phyloP scores from a whole-genome alignment of 1,140 invertebrate species.

The Stegodyphus dumicola region DNA sequence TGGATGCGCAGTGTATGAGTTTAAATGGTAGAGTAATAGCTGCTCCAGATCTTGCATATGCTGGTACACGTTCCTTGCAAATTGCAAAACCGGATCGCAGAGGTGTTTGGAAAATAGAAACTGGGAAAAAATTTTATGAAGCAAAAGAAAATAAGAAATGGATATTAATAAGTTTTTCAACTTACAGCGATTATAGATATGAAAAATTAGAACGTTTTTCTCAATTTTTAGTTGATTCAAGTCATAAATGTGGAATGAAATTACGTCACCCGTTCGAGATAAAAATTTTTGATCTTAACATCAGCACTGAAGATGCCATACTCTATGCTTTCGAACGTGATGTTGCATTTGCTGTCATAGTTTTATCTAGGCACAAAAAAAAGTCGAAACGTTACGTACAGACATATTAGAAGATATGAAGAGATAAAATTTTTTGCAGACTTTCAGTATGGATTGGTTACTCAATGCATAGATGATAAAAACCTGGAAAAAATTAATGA shows the following conservation, averaged over 20 bases:
- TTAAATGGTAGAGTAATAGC: conserved; percentile 33
- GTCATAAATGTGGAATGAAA: conserved; percentile 24
- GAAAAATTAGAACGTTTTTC: background rate
- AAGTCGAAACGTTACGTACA: no score
- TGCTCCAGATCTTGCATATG: conserved; percentile 22
- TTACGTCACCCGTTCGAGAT: background rate
- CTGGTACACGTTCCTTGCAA: background rate
- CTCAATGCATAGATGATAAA: conserved; percentile 81
- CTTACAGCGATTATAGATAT: background rate
- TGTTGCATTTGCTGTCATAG: conserved; percentile 30
- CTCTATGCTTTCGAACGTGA: background rate
- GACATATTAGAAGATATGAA: conserved; percentile 34
- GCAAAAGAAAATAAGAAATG: conserved; percentile 8
- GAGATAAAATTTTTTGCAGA: conserved; percentile 81
- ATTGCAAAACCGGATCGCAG: conserved; percentile 12
- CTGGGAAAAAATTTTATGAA: conserved; percentile 26
- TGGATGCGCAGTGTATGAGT: background rate
- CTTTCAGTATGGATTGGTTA: conserved; percentile 78
- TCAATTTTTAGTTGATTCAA: background rate
- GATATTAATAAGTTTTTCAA: conserved; percentile 39
- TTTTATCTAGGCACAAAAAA: conserved; percentile 29
- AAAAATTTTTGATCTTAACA: background rate
- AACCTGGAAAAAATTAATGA: conserved; percentile 63
- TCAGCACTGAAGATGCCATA: conserved; percentile 1
- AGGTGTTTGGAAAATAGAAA: conserved; percentile 52